Evolutionary conservation across 2,113 vertebrate species (phyloP).

Genomic region (Parotia lawesii): DNA sequence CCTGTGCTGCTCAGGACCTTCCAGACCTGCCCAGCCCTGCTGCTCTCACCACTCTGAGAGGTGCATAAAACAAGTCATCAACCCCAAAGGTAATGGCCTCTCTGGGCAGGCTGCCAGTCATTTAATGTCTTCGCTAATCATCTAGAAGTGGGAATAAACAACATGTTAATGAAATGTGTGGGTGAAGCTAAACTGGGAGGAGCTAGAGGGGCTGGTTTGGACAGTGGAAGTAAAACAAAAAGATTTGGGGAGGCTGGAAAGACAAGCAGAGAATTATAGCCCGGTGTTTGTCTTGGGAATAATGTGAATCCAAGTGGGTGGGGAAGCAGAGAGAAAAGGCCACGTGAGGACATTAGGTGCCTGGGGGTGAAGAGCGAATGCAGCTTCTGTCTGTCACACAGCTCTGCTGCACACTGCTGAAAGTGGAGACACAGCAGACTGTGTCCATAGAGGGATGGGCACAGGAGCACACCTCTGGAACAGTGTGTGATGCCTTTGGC

Average conservation of each 20-base stretch:
- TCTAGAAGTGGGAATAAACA: conserved; percentile 31
- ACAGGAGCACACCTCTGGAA: neutral
- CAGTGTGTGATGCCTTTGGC: neutral
- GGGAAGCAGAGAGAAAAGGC: neutral
- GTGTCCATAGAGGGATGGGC: neutral
- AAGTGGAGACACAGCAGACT: neutral
- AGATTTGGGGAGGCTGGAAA: neutral
- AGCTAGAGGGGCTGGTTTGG: neutral
- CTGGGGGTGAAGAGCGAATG: neutral
- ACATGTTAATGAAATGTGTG: conserved; percentile 17
- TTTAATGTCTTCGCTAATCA: conserved; percentile 6
- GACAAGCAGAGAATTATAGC: neutral
- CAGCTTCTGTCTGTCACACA: neutral
- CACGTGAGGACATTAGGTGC: neutral
- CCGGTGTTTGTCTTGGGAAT: neutral
- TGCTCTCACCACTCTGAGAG: neutral
- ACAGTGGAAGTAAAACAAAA: neutral
- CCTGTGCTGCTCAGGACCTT: neutral
- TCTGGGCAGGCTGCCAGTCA: conserved; percentile 26
- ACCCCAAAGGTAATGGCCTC: conserved; percentile 20
- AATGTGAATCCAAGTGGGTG: neutral
- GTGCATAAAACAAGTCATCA: conserved; percentile 14
- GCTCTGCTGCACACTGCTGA: neutral
- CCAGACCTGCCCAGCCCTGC: neutral
- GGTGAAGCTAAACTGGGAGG: neutral